Percentiles rank a stretch among this genome's conserved stretches.
Evolutionary conservation across 1,140 invertebrate genomes (phyloP).

Genomic region (Homalodisca vitripennis): DNA sequence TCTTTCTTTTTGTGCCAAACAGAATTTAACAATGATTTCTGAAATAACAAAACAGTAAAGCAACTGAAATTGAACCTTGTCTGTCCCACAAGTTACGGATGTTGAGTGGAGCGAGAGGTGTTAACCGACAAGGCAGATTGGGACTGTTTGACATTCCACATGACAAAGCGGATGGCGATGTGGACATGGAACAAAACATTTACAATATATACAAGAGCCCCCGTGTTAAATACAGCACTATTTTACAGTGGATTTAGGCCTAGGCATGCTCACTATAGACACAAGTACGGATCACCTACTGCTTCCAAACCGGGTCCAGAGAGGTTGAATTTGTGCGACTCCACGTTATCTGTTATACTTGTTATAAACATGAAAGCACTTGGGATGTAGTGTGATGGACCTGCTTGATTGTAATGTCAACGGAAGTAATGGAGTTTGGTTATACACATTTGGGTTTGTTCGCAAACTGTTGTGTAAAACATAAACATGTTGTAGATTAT

Average conservation of each 20-base stretch:
- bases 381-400: too few relatives aligned
- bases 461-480: too few relatives aligned
- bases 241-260: slow-evolving; percentile 15
- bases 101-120: neutral
- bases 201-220: slow-evolving; percentile 27
- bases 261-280: slow-evolving; percentile 15
- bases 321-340: too few relatives aligned
- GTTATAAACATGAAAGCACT: too few relatives aligned
- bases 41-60: neutral
- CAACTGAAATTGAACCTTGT: neutral
- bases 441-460: too few relatives aligned
- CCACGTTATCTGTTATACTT: too few relatives aligned
- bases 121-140: slow-evolving; percentile 55
- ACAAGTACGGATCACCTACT: neutral
- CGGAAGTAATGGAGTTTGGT: too few relatives aligned
- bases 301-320: too few relatives aligned
- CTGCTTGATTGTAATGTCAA: too few relatives aligned
- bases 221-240: slow-evolving; percentile 10
- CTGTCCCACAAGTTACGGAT: slow-evolving; percentile 18
- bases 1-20: too few relatives aligned
- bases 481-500: too few relatives aligned
- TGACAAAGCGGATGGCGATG: neutral
- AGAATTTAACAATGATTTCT: too few relatives aligned
- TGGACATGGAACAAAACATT: slow-evolving; percentile 8
- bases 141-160: slow-evolving; percentile 44